These are phyloP conservation scores for Lasius platythorax DNA, from an alignment of 2,888 invertebrate species.

Conservation along the genomic window DNA sequence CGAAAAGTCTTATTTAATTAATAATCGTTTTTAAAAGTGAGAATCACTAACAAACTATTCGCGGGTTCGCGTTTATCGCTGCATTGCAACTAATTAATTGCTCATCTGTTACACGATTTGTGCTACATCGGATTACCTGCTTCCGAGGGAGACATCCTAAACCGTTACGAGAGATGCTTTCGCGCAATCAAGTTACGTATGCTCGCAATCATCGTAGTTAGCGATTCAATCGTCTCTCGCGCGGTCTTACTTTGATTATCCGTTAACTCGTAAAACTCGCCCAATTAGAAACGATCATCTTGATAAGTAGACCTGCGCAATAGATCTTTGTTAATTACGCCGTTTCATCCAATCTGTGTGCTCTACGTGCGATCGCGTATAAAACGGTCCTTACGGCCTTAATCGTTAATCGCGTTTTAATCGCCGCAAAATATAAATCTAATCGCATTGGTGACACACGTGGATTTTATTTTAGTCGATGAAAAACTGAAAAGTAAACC, in stretches of 20 bases:
- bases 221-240: constrained; percentile 35
- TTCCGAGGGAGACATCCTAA: constrained; percentile 19
- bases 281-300: constrained; percentile 29
- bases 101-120: constrained; percentile 38
- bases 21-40: neutral
- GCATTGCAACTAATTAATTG: constrained; percentile 43
- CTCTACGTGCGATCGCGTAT: neutral
- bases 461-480: no score
- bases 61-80: constrained; percentile 37
- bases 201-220: constrained; percentile 43
- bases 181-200: constrained; percentile 17
- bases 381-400: neutral
- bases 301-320: neutral
- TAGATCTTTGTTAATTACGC: constrained; percentile 28
- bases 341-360: neutral
- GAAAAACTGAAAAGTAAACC: no score
- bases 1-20: constrained; percentile 5
- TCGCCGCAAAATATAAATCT: constrained; percentile 49
- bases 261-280: constrained; percentile 46
- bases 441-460: no score
- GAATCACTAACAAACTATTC: neutral
- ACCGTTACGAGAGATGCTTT: neutral
- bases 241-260: constrained; percentile 48
- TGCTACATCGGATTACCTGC: constrained; percentile 23
- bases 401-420: constrained; percentile 56